Conservation (phyloP, 2,888 invertebrate species). For the Orthosia cruda region DNA sequence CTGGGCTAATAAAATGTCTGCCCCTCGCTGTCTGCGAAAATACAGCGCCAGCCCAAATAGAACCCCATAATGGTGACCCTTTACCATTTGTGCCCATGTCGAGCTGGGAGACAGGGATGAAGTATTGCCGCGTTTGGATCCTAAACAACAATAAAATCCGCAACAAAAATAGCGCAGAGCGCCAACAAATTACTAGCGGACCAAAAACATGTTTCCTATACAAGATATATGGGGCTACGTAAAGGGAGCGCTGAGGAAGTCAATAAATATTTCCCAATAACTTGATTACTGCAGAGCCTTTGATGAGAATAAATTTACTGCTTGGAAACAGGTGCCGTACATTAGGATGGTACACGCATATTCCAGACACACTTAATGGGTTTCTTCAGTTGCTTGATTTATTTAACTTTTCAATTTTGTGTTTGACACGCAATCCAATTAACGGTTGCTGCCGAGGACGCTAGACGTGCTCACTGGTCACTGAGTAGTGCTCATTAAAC, state of each 20-base stretch:
- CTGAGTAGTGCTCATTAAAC: constrained; percentile 36
- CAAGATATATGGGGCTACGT: constrained; percentile 73
- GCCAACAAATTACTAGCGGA: constrained; percentile 77
- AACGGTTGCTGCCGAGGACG: constrained; percentile 26
- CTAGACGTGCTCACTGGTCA: constrained; percentile 17
- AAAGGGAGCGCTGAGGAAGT: constrained; percentile 68
- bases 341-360: constrained; percentile 43
- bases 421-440: constrained; percentile 49
- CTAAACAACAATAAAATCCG: constrained; percentile 81
- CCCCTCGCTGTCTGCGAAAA: constrained; percentile 78
- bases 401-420: constrained; percentile 53
- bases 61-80: constrained; percentile 78
- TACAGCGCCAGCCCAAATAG: constrained; percentile 77
- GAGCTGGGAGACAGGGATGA: constrained; percentile 65
- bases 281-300: constrained; percentile 77
- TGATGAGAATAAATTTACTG: constrained; percentile 71
- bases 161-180: constrained; percentile 75
- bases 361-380: constrained; percentile 45
- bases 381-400: constrained; percentile 55
- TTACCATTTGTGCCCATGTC: constrained; percentile 67
- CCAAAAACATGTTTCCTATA: constrained; percentile 75
- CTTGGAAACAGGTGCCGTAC: constrained; percentile 69
- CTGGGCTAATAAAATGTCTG: constrained; percentile 83
- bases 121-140: constrained; percentile 73
- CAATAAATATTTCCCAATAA: constrained; percentile 80